A percentile compares a stretch with the other conserved stretches of the same genome.
Evolutionary conservation across 1,140 invertebrate species (phyloP).

Genomic region (Pogonomyrmex californicus): DNA sequence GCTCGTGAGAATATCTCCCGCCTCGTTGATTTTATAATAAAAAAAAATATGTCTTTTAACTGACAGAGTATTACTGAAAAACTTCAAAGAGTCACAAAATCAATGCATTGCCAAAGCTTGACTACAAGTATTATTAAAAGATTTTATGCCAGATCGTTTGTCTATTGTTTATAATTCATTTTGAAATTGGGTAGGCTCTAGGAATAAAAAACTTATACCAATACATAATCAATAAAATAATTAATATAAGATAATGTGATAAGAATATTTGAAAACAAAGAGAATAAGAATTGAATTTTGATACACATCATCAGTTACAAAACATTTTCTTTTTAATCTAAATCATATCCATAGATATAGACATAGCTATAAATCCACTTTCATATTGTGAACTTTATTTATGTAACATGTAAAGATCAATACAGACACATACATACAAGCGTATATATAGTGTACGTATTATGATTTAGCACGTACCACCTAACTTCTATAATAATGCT

Average conservation of each 20-base stretch:
- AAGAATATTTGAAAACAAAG: not conserved
- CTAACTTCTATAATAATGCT: constrained; percentile 52
- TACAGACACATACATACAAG: constrained; percentile 19
- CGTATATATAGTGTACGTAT: not conserved
- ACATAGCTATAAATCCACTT: not conserved
- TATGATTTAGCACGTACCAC: constrained; percentile 43
- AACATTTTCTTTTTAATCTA: constrained; percentile 35
- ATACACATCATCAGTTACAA: not conserved
- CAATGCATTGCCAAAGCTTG: not conserved
- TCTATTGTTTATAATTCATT: not conserved
- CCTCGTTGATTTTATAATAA: constrained; percentile 39
- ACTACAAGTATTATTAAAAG: not conserved
- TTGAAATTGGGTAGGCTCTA: not conserved
- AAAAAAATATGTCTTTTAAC: constrained; percentile 39
- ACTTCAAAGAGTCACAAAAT: constrained; percentile 15
- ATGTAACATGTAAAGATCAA: constrained; percentile 50
- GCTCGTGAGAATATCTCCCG: constrained; percentile 24
- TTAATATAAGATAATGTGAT: not conserved
- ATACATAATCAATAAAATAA: not conserved
- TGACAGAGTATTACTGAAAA: constrained; percentile 13
- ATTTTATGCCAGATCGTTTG: not conserved
- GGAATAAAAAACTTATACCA: not conserved
- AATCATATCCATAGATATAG: constrained; percentile 10
- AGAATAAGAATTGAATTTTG: constrained; percentile 15
- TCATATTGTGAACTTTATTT: constrained; percentile 48